Conservation (phyloP, 2,888 invertebrate genomes). For the Cataglyphis rosenhaueri region DNA sequence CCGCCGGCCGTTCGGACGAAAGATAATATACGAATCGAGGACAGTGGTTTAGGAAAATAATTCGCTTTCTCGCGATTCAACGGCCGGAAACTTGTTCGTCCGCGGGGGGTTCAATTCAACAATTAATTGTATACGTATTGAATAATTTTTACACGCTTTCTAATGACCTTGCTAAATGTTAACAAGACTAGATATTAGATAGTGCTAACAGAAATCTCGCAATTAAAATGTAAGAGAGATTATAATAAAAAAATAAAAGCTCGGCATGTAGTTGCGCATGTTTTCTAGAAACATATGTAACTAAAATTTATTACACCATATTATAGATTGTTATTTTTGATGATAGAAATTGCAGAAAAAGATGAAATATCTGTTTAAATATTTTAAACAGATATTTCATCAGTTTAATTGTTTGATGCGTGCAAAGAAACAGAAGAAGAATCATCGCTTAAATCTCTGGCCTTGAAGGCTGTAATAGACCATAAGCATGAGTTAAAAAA, state of each 20-base stretch:
- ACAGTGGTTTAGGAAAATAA: slow-evolving; percentile 56
- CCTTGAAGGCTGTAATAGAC: slow-evolving; percentile 32
- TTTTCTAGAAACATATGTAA: background rate
- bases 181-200: slow-evolving; percentile 8
- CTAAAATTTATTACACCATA: slow-evolving; percentile 3
- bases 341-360: background rate
- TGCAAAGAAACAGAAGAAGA: background rate
- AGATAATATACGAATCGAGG: slow-evolving; percentile 57
- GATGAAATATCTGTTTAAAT: background rate
- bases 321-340: background rate
- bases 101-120: slow-evolving; percentile 36
- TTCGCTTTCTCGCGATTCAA: slow-evolving; percentile 60
- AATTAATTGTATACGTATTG: slow-evolving; percentile 46
- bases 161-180: slow-evolving; percentile 32
- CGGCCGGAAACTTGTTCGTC: slow-evolving; percentile 43
- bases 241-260: slow-evolving; percentile 11
- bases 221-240: slow-evolving; percentile 29
- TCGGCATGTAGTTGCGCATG: slow-evolving; percentile 7
- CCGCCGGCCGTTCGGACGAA: background rate
- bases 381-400: background rate
- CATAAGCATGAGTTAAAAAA: background rate
- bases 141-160: slow-evolving; percentile 54
- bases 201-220: slow-evolving; percentile 22
- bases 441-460: slow-evolving; percentile 5
- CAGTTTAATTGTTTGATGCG: slow-evolving; percentile 1